Evolutionary conservation across 2,113 vertebrate species (phyloP).

Genomic region (Panthera tigris): DNA sequence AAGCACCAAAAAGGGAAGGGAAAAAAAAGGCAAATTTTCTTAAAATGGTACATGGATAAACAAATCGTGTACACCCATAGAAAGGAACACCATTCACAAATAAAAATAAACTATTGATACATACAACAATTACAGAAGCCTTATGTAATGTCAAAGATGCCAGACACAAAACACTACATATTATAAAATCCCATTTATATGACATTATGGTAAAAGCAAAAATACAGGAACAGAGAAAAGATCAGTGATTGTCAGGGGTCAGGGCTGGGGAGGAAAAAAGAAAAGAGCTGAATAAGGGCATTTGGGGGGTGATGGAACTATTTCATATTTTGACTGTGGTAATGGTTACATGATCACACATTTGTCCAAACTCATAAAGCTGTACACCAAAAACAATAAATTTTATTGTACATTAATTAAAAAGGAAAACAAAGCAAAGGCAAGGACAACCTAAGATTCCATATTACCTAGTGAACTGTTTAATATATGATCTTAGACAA

Average conservation of each 20-base stretch:
- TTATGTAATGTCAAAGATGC: not conserved
- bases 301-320: not conserved
- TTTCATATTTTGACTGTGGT: not conserved
- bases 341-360: not conserved
- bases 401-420: not conserved
- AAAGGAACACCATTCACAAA: not conserved
- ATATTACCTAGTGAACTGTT: not conserved
- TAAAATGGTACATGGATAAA: not conserved
- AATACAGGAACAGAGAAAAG: not conserved
- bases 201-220: not conserved
- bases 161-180: not conserved
- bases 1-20: not conserved
- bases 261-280: not conserved
- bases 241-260: not conserved
- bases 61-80: not conserved
- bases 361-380: not conserved
- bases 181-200: not conserved
- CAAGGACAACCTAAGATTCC: not conserved
- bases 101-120: slow-evolving; percentile 5
- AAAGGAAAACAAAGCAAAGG: not conserved
- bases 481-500: not conserved
- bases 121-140: not conserved
- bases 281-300: not conserved
- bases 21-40: not conserved
- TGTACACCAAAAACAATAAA: not conserved